Conservation (phyloP, 2,113 vertebrate genomes). For the Pangasianodon hypophthalmus region DNA sequence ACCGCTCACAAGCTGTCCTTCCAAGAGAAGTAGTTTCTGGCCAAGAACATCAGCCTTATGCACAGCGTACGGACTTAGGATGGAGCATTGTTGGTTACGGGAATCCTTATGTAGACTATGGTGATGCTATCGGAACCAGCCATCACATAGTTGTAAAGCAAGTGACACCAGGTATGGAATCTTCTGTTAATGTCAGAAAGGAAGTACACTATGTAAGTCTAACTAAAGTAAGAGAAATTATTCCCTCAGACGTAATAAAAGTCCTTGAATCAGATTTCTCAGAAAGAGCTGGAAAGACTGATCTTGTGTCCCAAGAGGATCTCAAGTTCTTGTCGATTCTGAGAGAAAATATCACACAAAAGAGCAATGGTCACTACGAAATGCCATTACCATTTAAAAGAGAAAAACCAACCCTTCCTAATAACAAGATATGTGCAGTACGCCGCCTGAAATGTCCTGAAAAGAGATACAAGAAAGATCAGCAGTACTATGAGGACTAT, state of each 20-base stretch:
- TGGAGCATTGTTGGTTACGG: slow-evolving; percentile 27
- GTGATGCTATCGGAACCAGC: slow-evolving; percentile 13
- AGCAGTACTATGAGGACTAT: too few species aligned
- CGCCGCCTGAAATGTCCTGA: too few species aligned
- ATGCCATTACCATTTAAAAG: slow-evolving; percentile 10
- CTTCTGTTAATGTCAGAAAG: too few species aligned
- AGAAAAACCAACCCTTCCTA: too few species aligned
- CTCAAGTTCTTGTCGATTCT: slow-evolving; percentile 4
- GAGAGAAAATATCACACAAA: slow-evolving; percentile 34
- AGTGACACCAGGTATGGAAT: too few species aligned
- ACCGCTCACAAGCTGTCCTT: not conserved
- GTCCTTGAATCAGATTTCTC: slow-evolving; percentile 39
- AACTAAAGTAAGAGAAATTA: too few species aligned
- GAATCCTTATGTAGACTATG: slow-evolving; percentile 11
- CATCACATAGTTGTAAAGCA: not conserved
- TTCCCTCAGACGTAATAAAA: not conserved
- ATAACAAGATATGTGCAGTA: too few species aligned
- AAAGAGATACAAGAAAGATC: too few species aligned
- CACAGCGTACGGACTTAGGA: slow-evolving; percentile 11
- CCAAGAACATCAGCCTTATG: slow-evolving; percentile 29
- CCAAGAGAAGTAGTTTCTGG: not conserved
- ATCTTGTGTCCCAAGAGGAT: slow-evolving; percentile 14
- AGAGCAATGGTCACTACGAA: slow-evolving; percentile 18
- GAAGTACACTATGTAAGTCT: too few species aligned
- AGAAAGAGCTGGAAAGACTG: not conserved